Conservation (phyloP, 2,113 vertebrate species). For the Hystrix cristata region DNA sequence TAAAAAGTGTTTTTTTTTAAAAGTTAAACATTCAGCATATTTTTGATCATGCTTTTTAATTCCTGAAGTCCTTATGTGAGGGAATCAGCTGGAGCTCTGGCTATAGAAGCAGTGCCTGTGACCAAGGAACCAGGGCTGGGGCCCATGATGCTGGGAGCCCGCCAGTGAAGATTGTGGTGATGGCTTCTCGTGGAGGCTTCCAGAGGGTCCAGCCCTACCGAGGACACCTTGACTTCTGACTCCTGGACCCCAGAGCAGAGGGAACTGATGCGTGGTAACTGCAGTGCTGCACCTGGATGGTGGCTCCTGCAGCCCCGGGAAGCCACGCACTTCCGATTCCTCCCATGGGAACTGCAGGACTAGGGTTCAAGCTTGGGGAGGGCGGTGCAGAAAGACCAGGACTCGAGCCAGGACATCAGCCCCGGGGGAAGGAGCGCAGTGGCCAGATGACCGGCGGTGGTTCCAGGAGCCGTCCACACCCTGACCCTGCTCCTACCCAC, state of each 20-base stretch:
- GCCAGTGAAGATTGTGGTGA: fast-evolving
- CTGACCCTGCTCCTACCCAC: not conserved
- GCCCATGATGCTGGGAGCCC: no score
- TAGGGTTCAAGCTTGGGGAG: no score
- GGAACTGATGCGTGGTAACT: not conserved
- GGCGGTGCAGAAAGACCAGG: not conserved
- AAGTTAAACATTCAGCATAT: not conserved
- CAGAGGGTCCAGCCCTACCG: fast-evolving
- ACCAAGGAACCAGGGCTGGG: not conserved
- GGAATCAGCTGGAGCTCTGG: not conserved
- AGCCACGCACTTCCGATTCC: not conserved
- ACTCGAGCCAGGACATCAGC: not conserved
- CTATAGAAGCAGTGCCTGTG: not conserved
- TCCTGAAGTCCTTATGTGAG: not conserved
- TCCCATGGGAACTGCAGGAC: not conserved
- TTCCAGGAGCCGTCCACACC: not conserved
- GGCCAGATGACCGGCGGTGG: fast-evolving
- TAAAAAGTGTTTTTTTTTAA: not conserved
- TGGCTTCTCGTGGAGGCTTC: not conserved
- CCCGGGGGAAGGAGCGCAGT: not conserved
- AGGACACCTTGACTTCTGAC: not conserved
- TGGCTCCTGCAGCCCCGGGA: not conserved
- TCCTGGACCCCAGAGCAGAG: fast-evolving
- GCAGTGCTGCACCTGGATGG: no score
- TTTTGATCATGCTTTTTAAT: not conserved